Conservation (phyloP, 2,797 vertebrate genomes). For the Argya squamiceps region DNA sequence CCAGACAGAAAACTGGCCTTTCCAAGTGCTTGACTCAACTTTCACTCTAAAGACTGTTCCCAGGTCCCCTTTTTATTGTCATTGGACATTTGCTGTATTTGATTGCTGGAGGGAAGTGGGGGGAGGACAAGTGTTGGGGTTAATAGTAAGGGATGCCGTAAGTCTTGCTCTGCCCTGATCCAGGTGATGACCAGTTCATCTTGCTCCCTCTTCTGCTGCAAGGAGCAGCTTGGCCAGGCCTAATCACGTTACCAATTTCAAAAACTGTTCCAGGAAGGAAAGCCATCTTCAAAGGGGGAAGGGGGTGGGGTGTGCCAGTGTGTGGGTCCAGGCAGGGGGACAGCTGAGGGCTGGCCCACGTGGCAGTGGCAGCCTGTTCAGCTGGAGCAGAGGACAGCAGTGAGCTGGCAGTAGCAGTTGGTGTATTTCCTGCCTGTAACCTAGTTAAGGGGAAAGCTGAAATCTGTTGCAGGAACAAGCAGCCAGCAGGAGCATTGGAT, state of each 20-base stretch:
- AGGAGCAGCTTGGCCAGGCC: neutral
- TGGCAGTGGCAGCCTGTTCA: neutral
- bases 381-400: constrained; percentile 13
- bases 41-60: neutral
- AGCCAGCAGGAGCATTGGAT: constrained; percentile 31
- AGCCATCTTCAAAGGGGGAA: neutral
- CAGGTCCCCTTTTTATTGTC: neutral
- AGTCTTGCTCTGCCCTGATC: neutral
- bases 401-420: neutral
- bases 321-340: neutral
- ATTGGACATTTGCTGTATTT: neutral
- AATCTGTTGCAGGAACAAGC: constrained; percentile 32
- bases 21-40: neutral
- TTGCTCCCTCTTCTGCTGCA: neutral
- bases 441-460: constrained; percentile 32
- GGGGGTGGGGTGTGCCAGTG: rapidly evolving
- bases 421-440: constrained; percentile 35
- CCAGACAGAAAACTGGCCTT: neutral
- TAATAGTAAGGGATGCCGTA: neutral
- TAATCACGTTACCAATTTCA: neutral
- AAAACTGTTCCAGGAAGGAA: neutral
- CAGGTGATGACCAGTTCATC: neutral
- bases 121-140: neutral
- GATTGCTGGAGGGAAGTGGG: neutral
- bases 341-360: neutral